A percentile compares a stretch with the other conserved stretches of the same genome.
Evolutionary conservation across 2,797 vertebrate species (phyloP).

Genomic region (Etheostoma perlongum): DNA sequence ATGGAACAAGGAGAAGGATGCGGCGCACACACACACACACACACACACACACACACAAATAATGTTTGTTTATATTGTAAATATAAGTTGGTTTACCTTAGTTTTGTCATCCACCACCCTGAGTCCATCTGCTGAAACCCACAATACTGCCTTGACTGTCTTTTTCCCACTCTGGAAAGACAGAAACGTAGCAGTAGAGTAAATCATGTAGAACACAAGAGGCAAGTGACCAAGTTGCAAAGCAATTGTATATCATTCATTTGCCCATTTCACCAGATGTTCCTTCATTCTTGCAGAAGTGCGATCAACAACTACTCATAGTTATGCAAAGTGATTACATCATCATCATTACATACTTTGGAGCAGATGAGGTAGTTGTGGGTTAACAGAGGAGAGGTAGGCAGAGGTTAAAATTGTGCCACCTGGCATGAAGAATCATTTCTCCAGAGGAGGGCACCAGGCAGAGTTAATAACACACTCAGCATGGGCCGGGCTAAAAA

Average conservation of each 20-base stretch:
- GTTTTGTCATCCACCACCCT: slow-evolving; percentile 95
- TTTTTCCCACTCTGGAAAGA: slow-evolving; percentile 90
- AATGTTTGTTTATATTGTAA: neutral
- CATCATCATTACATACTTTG: slow-evolving; percentile 20
- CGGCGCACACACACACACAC: neutral
- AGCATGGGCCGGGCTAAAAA: slow-evolving; percentile 62
- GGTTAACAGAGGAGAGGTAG: slow-evolving; percentile 23
- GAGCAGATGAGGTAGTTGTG: slow-evolving; percentile 29
- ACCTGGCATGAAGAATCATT: slow-evolving; percentile 53
- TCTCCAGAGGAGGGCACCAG: slow-evolving; percentile 66
- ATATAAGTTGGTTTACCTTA: slow-evolving; percentile 83
- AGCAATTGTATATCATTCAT: slow-evolving; percentile 4
- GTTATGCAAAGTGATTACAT: slow-evolving; percentile 35
- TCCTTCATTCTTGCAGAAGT: neutral
- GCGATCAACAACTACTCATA: neutral
- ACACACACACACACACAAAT: slow-evolving; percentile 5
- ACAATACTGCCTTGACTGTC: slow-evolving; percentile 91
- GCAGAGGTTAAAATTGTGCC: slow-evolving; percentile 42
- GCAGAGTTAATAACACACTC: slow-evolving; percentile 66
- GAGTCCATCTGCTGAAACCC: slow-evolving; percentile 94
- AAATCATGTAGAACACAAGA: neutral
- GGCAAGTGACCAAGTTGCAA: neutral
- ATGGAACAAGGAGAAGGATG: neutral
- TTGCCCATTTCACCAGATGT: slow-evolving; percentile 3
- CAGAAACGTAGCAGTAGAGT: neutral